Base-by-base conservation (phyloP, 2,888 invertebrate genomes). In the Lepetodrilus schrolli region DNA sequence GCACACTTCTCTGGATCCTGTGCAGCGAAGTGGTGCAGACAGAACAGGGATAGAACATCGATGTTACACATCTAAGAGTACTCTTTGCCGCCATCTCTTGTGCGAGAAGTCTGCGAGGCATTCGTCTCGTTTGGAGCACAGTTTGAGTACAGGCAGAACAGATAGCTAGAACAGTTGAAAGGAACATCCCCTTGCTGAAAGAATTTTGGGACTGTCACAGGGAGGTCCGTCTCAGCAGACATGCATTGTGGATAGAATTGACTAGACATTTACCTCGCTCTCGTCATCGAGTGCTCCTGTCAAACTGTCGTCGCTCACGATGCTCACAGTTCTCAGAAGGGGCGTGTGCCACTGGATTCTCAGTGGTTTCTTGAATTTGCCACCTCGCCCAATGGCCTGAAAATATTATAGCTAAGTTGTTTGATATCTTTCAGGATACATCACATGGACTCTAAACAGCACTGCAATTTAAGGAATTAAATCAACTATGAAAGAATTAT, bases 321-420 rank as follows among this genome's bases (percentile, higher is more conserved):
- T 37, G 65, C 82, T 82, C 43, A 74, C 70, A 74, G 78, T 80
- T 0, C 81, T 38, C 17, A 69, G 17, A 13, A 51, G 81, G 0
- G 81, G 79, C 34, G 79, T 82, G 76, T 88, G 80, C 90, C 90
- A 90, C n/a, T 79, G 76, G 75, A 90, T 83, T 26, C 78, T 82
- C 51, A 90, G 77, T 0, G 74, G 66, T 65, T 84, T 86, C 70
- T 87, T 87, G 78, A 86, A 89, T 73, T 82, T 86, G 20, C 70
- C 77, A n/a, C 88, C 88, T 70, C 83, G 78, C 36, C 78, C 26
- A 23, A 84, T 81, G 17, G 87, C 89, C 89, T 89, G 77, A n/a
- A n/a, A n/a, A n/a, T n/a, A n/a, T n/a, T n/a, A n/a, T n/a, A n/a
- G n/a, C n/a, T n/a, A n/a, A n/a, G n/a, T n/a, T n/a, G n/a, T n/a